These are phyloP conservation scores for Anser brachyrhynchus DNA, from an alignment of 2,113 vertebrate species.

Conservation along the genomic window DNA sequence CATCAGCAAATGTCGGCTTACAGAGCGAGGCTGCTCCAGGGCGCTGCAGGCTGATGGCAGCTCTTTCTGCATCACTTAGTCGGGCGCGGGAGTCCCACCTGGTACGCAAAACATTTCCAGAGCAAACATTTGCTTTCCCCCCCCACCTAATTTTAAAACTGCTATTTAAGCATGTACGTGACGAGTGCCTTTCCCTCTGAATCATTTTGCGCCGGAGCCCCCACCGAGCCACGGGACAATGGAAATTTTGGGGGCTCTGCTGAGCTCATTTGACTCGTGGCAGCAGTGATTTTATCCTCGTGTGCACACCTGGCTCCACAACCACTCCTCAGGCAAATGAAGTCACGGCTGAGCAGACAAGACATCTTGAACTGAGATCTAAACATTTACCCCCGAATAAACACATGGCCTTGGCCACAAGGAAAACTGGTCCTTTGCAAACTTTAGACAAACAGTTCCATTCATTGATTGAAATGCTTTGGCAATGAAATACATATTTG, in stretches of 20 bases:
- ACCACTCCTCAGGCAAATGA: not conserved
- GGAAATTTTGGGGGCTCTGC: not conserved
- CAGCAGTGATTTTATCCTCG: not conserved
- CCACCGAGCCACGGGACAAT: fast-evolving
- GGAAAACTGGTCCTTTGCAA: not conserved
- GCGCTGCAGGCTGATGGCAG: not conserved
- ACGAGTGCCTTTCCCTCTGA: not conserved
- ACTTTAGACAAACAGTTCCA: not conserved
- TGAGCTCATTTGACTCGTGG: not conserved
- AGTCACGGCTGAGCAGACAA: not conserved
- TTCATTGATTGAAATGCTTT: not conserved
- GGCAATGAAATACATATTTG: not conserved
- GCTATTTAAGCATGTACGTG: fast-evolving
- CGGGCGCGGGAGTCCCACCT: not conserved
- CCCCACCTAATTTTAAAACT: not conserved
- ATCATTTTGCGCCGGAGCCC: not conserved
- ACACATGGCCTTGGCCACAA: not conserved
- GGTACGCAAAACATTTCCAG: not conserved
- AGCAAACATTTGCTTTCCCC: not conserved
- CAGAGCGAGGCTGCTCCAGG: not conserved
- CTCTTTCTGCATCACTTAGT: not conserved
- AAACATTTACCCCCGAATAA: not conserved
- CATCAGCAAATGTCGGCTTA: not conserved
- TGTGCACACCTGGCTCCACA: not conserved
- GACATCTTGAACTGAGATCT: not conserved